Evolutionary conservation across 2,888 invertebrate genomes (phyloP), one percentile per base, ranked within the genome.

Genomic region (Cetonia aurata): DNA sequence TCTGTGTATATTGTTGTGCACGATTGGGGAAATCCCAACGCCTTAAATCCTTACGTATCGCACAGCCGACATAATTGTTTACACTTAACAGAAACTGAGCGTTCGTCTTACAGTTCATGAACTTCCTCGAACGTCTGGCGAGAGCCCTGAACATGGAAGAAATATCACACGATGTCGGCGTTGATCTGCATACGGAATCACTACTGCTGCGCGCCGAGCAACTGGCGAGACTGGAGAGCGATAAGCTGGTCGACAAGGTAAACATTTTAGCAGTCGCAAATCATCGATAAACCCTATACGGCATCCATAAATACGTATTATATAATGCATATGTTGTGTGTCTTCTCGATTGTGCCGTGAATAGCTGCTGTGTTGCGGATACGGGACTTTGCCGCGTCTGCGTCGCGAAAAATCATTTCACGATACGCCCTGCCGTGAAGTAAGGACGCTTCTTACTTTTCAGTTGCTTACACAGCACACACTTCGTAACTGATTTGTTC

Each of bases 151-250:
- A 93, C 83, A 92, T 95, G 90, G 94, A 95, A 80, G 92, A 93
- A 83, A 89, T 95, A 78, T 91, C 93, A 31, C 89, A 91, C 78
- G 94, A 95, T 82, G 87, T 93, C 74, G 94, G 94, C 8, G 88
- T 94, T 71, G 94, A 95, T 81, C 87, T 94, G 80, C 93, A 93
- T 80, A 92, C 94, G 0, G 96, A 96, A 80, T 93, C 94, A 57
- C 87, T 97, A 71, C 85, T 96, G 69, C 91, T 95, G 72, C 89
- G 96, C 50, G 95, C 95, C 1, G 95, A 96, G 83, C 95, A 96
- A 82, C 86, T 95, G 71, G 89, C 93, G 31, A 87, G 92, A 77
- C 86, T 93, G 60, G 95, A 95, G 85, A 92, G 91, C 79, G 94
- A 94, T 83, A 92, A 93, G 83, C 87, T 95, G 71, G 93, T 92